These are phyloP conservation scores for Patella pellucida DNA, from an alignment of 2,888 invertebrate species.

Conservation along the genomic window DNA sequence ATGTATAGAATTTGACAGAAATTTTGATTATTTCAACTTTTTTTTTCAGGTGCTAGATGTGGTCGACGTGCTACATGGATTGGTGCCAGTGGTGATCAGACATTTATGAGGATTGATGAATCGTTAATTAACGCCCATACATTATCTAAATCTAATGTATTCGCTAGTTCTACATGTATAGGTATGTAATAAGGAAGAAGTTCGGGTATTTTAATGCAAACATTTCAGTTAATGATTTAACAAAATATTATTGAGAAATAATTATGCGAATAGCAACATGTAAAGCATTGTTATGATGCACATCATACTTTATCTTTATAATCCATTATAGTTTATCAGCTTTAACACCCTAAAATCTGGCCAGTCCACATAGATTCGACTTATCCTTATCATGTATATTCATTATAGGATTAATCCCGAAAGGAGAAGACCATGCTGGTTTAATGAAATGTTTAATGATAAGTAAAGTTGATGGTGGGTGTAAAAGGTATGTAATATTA, in stretches of 20 bases:
- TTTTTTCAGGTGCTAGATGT: constrained; percentile 76
- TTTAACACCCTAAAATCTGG: too few relatives aligned
- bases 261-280: too few relatives aligned
- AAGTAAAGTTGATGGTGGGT: constrained; percentile 89
- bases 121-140: constrained; percentile 92
- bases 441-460: constrained; percentile 89
- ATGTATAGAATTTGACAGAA: neutral
- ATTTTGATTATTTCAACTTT: neutral
- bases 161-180: constrained; percentile 87
- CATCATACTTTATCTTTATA: too few relatives aligned
- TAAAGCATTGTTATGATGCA: too few relatives aligned
- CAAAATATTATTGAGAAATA: too few relatives aligned
- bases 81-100: constrained; percentile 95
- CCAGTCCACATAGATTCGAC: too few relatives aligned
- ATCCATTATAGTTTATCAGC: too few relatives aligned
- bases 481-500: constrained; percentile 73
- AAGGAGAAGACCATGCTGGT: constrained; percentile 81
- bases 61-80: constrained; percentile 93
- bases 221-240: too few relatives aligned
- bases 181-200: constrained; percentile 74
- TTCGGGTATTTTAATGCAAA: too few relatives aligned
- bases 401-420: constrained; percentile 84
- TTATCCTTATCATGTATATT: too few relatives aligned
- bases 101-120: constrained; percentile 92
- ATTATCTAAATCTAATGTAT: constrained; percentile 87